phyloP scores from a whole-genome alignment of 1,140 invertebrate genomes.

The Ruditapes philippinarum region DNA sequence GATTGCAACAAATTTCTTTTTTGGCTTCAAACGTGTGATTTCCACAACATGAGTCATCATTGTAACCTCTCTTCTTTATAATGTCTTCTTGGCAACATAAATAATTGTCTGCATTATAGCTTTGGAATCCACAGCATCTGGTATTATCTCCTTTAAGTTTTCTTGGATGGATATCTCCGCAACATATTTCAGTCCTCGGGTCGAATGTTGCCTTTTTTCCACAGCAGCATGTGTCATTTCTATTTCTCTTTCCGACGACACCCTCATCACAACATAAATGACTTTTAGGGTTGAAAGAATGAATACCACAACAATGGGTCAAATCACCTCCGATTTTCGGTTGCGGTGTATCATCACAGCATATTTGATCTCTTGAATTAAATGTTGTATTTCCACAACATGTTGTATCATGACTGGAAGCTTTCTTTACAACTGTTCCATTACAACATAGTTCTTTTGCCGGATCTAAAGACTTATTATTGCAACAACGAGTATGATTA shows the following conservation, averaged over 20 bases:
- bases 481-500: not conserved
- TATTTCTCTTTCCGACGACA: constrained; percentile 5
- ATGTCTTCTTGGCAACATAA: constrained; percentile 40
- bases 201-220: constrained; percentile 35
- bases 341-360: constrained; percentile 12
- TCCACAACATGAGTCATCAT: constrained; percentile 42
- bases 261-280: constrained; percentile 16
- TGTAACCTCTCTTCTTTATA: not conserved
- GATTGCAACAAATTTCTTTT: constrained; percentile 34
- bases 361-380: constrained; percentile 1
- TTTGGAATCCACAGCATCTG: constrained; percentile 14
- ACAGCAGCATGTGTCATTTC: constrained; percentile 22
- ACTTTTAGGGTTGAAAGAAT: not conserved
- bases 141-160: constrained; percentile 2
- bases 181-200: constrained; percentile 1
- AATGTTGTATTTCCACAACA: constrained; percentile 42
- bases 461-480: not conserved
- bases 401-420: constrained; percentile 6
- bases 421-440: not conserved
- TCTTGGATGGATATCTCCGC: constrained; percentile 3
- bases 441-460: constrained; percentile 2
- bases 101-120: constrained; percentile 18
- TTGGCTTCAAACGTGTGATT: constrained; percentile 5
- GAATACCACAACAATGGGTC: constrained; percentile 29
- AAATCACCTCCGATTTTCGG: not conserved